Evolutionary conservation across 2,888 invertebrate genomes (phyloP), one percentile per base, ranked within the genome.

Genomic region (Rhingia campestris): DNA sequence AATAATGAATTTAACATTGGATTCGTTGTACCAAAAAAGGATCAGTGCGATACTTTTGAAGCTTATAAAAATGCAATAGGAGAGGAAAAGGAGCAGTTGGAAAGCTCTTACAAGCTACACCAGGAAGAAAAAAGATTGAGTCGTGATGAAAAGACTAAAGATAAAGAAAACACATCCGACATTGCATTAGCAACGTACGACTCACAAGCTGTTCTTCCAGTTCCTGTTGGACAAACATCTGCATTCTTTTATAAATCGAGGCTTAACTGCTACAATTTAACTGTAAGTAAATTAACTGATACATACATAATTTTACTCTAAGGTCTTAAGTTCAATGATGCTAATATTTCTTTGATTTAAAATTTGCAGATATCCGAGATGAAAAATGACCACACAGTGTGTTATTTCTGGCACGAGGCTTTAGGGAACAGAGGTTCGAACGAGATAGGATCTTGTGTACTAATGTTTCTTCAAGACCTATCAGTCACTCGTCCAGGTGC

Each of bases 11-110:
- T n/a, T n/a, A n/a, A n/a, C n/a, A n/a, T 54, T 12, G 67, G 43
- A 45, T 45, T 54, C 54, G 37, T 66, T 41, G 43, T 54, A 14
- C 53, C 43, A 22, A 73, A 64, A 53, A 73, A 53, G 32, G 54
- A 51, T 33, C 73, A 73, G 37, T 73, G 73, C n/a, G 73, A 73
- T 51, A 51, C 63, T 54, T 73, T 63, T 49, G 73, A 73, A 45
- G 49, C 39, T 45, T 73, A 61, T 14, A 51, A 61, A 51, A 73
- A 73, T 54, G 73, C 59, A 53, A 22, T 51, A 49, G 56, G 47
- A 9, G 72, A 72, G 51, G 58, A 56, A 43, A 58, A 59, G 35
- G 14, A 12, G n/a, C 49, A 59, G 22, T 51, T 51, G 53, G 73
- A 63, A 63, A 53, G 64, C 49, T 14, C 33, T 37, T 53, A 64